phyloP scores from a whole-genome alignment of 2,888 invertebrate genomes.

The Heliconius ethilla region DNA sequence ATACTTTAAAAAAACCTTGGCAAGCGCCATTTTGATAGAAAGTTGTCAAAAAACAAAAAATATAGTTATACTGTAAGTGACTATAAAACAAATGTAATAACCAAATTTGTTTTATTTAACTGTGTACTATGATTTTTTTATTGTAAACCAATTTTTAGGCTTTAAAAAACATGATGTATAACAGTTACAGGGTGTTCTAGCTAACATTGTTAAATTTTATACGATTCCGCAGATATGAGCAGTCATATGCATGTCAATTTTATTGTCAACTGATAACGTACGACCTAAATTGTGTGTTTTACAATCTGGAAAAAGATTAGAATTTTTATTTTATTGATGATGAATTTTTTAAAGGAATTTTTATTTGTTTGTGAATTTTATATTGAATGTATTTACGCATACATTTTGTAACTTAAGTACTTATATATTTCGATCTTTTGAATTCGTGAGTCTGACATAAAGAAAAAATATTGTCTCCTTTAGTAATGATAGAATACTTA shows the following conservation, averaged over 20 bases:
- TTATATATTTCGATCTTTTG: too few species aligned
- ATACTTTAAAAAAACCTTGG: too few species aligned
- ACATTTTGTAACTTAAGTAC: too few species aligned
- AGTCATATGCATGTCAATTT: slow-evolving; percentile 27
- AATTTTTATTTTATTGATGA: slow-evolving; percentile 15
- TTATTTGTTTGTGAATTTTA: neutral
- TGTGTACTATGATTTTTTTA: neutral
- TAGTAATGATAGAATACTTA: too few species aligned
- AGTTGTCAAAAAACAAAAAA: too few species aligned
- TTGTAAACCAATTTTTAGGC: neutral
- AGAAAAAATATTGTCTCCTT: too few species aligned
- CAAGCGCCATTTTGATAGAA: too few species aligned
- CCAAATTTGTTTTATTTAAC: neutral
- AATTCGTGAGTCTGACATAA: too few species aligned
- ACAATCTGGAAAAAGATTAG: slow-evolving; percentile 14
- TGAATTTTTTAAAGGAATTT: neutral
- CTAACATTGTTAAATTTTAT: slow-evolving; percentile 20
- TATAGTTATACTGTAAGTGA: too few species aligned
- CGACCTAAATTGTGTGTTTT: slow-evolving; percentile 8
- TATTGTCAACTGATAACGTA: slow-evolving; percentile 30
- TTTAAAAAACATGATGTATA: neutral
- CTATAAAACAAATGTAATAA: neutral
- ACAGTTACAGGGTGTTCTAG: neutral
- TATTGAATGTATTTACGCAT: neutral
- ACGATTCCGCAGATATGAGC: slow-evolving; percentile 14